Evolutionary conservation across 2,113 vertebrate species (phyloP).

Genomic region (Psettodes erumei): DNA sequence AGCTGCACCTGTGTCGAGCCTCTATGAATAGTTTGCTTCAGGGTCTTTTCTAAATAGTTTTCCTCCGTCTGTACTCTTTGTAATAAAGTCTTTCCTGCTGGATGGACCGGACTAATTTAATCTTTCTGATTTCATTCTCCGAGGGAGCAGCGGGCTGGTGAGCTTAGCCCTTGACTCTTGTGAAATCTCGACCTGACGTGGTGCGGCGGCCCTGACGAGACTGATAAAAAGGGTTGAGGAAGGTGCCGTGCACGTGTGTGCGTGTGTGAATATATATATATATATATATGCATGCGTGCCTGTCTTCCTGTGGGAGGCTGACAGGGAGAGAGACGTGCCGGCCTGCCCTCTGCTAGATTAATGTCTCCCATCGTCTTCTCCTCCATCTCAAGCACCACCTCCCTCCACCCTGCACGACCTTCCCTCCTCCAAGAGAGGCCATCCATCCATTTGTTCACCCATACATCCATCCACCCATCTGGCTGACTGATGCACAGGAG

Average conservation of each 20-base stretch:
- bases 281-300: too few relatives aligned
- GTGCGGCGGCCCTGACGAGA: conserved; percentile 12
- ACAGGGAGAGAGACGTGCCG: conserved; percentile 38
- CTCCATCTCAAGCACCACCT: conserved; percentile 69
- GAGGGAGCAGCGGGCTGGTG: not conserved
- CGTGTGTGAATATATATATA: too few relatives aligned
- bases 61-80: not conserved
- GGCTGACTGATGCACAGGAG: conserved; percentile 75
- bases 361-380: conserved; percentile 68
- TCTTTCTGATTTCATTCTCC: conserved; percentile 29
- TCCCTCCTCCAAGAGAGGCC: conserved; percentile 71
- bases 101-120: conserved; percentile 27
- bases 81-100: not conserved
- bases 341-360: conserved; percentile 74
- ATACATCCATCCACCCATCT: conserved; percentile 74
- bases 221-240: conserved; percentile 10
- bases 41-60: not conserved
- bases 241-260: not conserved
- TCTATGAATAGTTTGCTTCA: not conserved
- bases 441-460: conserved; percentile 72
- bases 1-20: not conserved
- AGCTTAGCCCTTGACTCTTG: conserved; percentile 12
- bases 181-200: conserved; percentile 45
- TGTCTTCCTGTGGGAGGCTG: too few relatives aligned
- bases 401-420: conserved; percentile 73